phyloP scores from a whole-genome alignment of 2,888 invertebrate species.

The Limnephilus rhombicus region DNA sequence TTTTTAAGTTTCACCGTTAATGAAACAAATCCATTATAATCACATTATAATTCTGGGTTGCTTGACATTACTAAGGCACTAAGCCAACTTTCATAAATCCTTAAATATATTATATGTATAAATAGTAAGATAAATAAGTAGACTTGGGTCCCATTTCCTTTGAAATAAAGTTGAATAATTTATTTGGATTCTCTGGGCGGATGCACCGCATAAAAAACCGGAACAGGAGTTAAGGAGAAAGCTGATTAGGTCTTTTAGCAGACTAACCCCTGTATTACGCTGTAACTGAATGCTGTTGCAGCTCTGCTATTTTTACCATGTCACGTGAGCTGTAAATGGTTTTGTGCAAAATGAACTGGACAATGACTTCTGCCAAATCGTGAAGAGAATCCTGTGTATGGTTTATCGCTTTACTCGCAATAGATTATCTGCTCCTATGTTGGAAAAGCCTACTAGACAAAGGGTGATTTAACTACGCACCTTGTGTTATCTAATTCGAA shows the following conservation, averaged over 20 bases:
- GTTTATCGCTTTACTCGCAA: background rate
- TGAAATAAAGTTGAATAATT: background rate
- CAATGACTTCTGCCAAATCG: constrained; percentile 10
- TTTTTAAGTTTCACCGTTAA: no score
- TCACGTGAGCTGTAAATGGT: constrained; percentile 19
- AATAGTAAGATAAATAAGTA: background rate
- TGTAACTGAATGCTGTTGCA: background rate
- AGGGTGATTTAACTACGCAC: background rate
- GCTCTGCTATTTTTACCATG: background rate
- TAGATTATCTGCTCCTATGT: background rate
- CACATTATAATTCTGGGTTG: no score
- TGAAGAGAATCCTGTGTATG: background rate
- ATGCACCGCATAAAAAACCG: background rate
- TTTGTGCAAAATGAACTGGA: background rate
- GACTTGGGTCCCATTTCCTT: background rate
- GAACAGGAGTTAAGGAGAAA: background rate
- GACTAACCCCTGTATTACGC: background rate
- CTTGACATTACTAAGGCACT: no score
- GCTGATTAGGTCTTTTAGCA: background rate
- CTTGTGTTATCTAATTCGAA: background rate
- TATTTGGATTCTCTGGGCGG: background rate
- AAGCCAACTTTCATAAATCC: no score
- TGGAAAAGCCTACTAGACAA: background rate
- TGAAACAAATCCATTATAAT: no score
- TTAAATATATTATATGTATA: no score